phyloP scores from a whole-genome alignment of 1,140 invertebrate species.

The Chironomus tepperi region DNA sequence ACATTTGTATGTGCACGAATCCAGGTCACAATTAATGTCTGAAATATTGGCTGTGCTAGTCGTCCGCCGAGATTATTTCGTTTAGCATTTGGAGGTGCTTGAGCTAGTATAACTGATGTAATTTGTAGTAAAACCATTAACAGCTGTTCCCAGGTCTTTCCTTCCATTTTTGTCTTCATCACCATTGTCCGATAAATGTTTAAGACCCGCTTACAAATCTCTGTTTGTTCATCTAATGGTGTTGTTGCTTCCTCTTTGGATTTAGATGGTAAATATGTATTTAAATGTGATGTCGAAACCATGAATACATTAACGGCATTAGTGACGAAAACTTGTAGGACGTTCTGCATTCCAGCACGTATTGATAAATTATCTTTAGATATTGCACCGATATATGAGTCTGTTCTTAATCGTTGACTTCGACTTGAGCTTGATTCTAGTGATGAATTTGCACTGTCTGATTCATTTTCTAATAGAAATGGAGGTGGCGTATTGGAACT shows the following conservation, averaged over 20 bases:
- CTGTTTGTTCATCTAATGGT: conserved; percentile 82
- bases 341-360: conserved; percentile 75
- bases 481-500: conserved; percentile 68
- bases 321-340: conserved; percentile 88
- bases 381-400: conserved; percentile 74
- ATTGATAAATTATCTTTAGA: conserved; percentile 68
- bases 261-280: conserved; percentile 39
- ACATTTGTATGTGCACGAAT: conserved; percentile 96
- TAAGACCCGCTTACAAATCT: conserved; percentile 90
- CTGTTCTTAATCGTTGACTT: conserved; percentile 58
- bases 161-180: conserved; percentile 91
- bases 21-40: conserved; percentile 96
- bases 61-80: conserved; percentile 42
- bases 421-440: conserved; percentile 29
- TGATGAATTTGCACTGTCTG: conserved; percentile 38
- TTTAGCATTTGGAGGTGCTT: conserved; percentile 52
- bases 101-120: conserved; percentile 79
- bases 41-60: conserved; percentile 84
- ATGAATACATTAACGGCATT: conserved; percentile 94
- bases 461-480: conserved; percentile 73
- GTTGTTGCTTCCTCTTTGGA: conserved; percentile 40
- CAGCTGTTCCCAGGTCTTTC: conserved; percentile 85
- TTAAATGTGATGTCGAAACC: conserved; percentile 51
- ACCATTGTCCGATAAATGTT: conserved; percentile 97
- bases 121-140: conserved; percentile 82